A percentile compares a stretch with the other conserved stretches of the same genome.
Conservation (phyloP, 2,888 invertebrate species). For the Keiferia lycopersicella region DNA sequence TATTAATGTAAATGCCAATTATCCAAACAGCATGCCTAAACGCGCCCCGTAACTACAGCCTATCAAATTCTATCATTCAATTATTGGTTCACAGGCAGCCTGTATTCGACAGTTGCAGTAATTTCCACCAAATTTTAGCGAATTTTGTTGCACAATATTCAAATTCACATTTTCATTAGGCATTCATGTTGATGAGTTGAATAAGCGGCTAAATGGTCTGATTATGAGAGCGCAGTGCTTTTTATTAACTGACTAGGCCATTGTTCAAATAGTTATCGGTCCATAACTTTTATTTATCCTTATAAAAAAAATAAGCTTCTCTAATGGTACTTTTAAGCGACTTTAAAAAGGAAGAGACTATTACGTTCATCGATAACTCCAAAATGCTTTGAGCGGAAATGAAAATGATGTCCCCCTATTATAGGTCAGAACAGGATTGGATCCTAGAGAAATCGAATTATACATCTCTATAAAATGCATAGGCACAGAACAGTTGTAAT, state of each 20-base stretch:
- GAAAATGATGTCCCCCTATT: no score
- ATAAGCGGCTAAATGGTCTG: conserved; percentile 60
- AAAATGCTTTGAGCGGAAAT: no score
- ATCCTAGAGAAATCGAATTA: no score
- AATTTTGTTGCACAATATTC: conserved; percentile 65
- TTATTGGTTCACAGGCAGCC: conserved; percentile 46
- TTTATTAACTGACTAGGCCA: conserved; percentile 37
- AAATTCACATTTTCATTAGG: conserved; percentile 65
- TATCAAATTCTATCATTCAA: conserved; percentile 61
- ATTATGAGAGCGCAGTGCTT: conserved; percentile 46
- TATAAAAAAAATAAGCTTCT: background rate
- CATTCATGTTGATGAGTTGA: conserved; percentile 62
- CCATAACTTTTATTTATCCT: background rate
- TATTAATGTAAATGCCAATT: conserved; percentile 22
- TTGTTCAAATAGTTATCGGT: conserved; percentile 1
- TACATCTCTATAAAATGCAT: no score
- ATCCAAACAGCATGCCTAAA: conserved; percentile 28
- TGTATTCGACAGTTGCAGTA: conserved; percentile 45
- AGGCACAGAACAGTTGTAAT: no score
- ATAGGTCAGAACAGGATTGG: no score
- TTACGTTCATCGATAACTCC: no score
- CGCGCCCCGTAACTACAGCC: conserved; percentile 40
- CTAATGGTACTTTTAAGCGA: no score
- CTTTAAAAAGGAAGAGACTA: no score
- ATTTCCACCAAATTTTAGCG: conserved; percentile 51